A percentile compares a stretch with the other conserved stretches of the same genome.
phyloP scores from a whole-genome alignment of 2,797 vertebrate genomes.

The Macropodus opercularis region DNA sequence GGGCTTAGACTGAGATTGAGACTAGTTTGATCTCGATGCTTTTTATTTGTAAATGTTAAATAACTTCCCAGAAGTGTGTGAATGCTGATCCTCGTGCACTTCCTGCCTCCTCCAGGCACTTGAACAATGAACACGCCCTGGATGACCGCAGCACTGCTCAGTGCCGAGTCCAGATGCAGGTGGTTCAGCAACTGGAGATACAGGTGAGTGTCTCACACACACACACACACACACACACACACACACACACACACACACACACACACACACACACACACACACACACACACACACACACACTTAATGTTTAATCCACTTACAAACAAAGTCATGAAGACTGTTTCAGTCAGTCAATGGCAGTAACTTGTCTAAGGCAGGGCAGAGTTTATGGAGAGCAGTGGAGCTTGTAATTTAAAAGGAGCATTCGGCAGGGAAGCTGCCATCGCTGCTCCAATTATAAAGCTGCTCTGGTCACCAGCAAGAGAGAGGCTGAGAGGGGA shows the following conservation, averaged over 20 bases:
- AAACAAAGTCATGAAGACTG: conserved; percentile 52
- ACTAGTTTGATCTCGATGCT: conserved; percentile 32
- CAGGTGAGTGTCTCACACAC: conserved; percentile 83
- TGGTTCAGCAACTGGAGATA: conserved; percentile 99
- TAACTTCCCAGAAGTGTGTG: conserved; percentile 18
- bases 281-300: conserved; percentile 10
- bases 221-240: conserved; percentile 7
- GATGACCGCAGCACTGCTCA: conserved; percentile 99
- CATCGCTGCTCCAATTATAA: conserved; percentile 86
- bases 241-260: conserved; percentile 13
- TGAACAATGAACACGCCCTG: conserved; percentile 97
- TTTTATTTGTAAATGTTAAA: conserved; percentile 15
- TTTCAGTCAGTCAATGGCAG: conserved; percentile 57
- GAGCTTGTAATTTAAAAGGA: conserved; percentile 85
- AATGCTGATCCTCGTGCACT: conserved; percentile 4
- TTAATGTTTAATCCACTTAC: conserved; percentile 46
- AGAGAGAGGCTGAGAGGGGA: conserved; percentile 45
- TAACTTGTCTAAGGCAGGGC: conserved; percentile 68
- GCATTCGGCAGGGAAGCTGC: conserved; percentile 83
- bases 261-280: conserved; percentile 11
- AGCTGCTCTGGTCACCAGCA: conserved; percentile 75
- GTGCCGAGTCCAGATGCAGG: conserved; percentile 99
- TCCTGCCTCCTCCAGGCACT: conserved; percentile 84
- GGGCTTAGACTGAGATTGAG: conserved; percentile 14
- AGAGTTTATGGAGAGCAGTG: conserved; percentile 81